Evolutionary conservation across 2,113 vertebrate species (phyloP), one percentile per base, ranked within the genome.

Genomic region (Neolamprologus sp.): DNA sequence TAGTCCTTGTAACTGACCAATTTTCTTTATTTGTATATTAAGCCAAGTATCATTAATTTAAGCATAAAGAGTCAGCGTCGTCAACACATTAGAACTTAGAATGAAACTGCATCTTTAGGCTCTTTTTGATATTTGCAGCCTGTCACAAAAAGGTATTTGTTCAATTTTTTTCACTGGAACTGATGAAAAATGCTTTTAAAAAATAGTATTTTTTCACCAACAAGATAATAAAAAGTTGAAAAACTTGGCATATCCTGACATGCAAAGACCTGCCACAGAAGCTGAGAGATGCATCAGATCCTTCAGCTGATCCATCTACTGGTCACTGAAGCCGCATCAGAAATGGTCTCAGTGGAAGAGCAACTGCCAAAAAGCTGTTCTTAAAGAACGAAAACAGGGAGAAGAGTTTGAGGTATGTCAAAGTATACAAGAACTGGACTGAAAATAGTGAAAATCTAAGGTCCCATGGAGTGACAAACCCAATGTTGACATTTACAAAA

Each of bases 241-340:
- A 42, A 71, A 42, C 37, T 16, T 3, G 21, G 37, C n/a, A 16
- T 45, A 73, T 45, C 0, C 19, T 68, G 60, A 68, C 33, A 68
- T 40, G 11, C 63, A 68, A 68, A 40, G 63, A 68, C 63, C 33
- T 68, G 11, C 35, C 33, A 21, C 63, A 40, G 63, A 40, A 40
- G 19, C 63, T 40, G 63, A 68, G 1, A 40, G 63, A 54, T 10
- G 51, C 51, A 54, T 54, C n/a, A 11, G 19, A 40, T 6, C 7
- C 63, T 68, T 23, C 63, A 68, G 63, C 35, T 68, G 63, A 68
- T 68, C 63, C n/a, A 40, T 68, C 63, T 23, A 68, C 35, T 68
- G 33, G 33, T 68, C 7, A 68, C 11, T 21, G 35, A 68, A 40
- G 19, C 1, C 1, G 0, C 35, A 68, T 68, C 35, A 68, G 63